Conservation (phyloP, 2,113 vertebrate species). For the Aix galericulata region DNA sequence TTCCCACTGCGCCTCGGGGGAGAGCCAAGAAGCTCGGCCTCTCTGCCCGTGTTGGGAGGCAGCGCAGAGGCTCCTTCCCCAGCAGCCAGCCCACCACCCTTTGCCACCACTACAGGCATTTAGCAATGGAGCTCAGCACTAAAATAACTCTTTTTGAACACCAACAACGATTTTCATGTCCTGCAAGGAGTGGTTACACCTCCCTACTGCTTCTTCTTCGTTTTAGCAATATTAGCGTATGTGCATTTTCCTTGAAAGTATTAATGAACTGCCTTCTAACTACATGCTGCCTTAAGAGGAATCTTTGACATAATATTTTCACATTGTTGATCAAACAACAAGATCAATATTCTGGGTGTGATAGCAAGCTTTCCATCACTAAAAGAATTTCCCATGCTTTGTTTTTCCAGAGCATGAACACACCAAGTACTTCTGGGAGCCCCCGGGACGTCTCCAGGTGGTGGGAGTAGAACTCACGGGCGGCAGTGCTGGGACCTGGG, state of each 20-base stretch:
- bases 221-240: background rate
- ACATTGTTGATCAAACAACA: background rate
- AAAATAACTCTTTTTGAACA: background rate
- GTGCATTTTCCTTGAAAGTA: background rate
- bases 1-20: background rate
- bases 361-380: background rate
- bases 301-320: background rate
- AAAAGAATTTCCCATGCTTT: background rate
- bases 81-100: background rate
- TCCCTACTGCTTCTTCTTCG: background rate
- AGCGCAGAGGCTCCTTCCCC: background rate
- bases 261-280: background rate
- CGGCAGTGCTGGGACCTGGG: no score
- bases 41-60: background rate
- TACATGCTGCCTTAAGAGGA: background rate
- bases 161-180: background rate
- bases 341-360: rapidly evolving
- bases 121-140: background rate
- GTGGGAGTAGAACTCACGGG: no score
- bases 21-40: background rate
- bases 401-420: background rate
- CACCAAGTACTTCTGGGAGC: background rate
- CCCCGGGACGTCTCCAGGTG: no score
- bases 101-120: rapidly evolving
- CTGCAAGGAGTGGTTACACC: background rate